A percentile compares a stretch with the other conserved stretches of the same genome.
These are phyloP conservation scores for Podiceps cristatus DNA, from an alignment of 2,113 vertebrate species.

Conservation along the genomic window DNA sequence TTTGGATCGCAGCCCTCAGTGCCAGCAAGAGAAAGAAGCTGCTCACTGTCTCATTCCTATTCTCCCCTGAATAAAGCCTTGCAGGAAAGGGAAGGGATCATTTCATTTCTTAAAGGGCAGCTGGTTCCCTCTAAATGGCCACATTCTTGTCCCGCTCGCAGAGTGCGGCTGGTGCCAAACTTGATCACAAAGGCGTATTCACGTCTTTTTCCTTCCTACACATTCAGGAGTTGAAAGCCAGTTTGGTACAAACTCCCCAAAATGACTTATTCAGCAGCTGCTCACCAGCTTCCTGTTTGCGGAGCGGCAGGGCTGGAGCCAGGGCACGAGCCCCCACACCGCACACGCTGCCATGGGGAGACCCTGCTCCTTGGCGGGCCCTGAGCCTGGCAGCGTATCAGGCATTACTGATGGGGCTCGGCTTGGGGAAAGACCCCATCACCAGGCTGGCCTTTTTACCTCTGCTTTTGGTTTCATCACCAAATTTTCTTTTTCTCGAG, in stretches of 20 bases:
- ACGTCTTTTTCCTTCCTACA: conserved; percentile 71
- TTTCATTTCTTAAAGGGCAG: conserved; percentile 72
- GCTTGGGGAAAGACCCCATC: neutral
- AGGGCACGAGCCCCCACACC: neutral
- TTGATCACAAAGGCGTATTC: conserved; percentile 72
- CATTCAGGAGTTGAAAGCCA: conserved; percentile 66
- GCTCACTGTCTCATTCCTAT: conserved; percentile 40
- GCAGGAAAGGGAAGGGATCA: conserved; percentile 62
- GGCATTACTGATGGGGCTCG: rapidly evolving
- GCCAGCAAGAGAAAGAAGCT: conserved; percentile 46
- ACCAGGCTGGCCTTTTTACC: conserved; percentile 10
- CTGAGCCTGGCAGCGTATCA: neutral
- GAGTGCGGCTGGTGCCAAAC: conserved; percentile 46
- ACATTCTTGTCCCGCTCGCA: conserved; percentile 69
- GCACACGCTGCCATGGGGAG: rapidly evolving
- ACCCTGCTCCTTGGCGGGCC: neutral
- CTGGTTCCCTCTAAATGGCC: conserved; percentile 70
- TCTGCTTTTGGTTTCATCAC: conserved; percentile 45
- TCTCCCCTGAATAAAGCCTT: conserved; percentile 51
- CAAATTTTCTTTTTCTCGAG: conserved; percentile 18
- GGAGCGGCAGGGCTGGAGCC: neutral
- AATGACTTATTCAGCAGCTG: conserved; percentile 68
- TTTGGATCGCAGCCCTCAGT: neutral
- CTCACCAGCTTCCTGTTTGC: conserved; percentile 58
- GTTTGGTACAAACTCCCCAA: conserved; percentile 65